These are phyloP conservation scores for Tetropium fuscum DNA, from an alignment of 2,888 invertebrate species.

Conservation along the genomic window DNA sequence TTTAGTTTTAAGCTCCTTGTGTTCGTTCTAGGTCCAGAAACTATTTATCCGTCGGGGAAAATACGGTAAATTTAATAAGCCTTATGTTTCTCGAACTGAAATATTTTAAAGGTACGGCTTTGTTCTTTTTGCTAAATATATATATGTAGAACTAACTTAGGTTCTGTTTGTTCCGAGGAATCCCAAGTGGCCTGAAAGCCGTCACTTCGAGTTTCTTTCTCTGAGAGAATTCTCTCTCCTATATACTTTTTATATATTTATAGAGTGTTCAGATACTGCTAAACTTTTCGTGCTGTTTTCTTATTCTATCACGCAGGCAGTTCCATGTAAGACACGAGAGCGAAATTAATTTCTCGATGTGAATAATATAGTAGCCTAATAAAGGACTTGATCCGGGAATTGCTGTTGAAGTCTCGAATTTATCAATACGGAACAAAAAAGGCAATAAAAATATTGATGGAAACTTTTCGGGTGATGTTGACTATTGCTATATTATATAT, in stretches of 20 bases:
- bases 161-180: slow-evolving; percentile 35
- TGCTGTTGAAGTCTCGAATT: no score
- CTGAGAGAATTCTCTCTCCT: slow-evolving; percentile 33
- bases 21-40: slow-evolving; percentile 15
- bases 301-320: slow-evolving; percentile 10
- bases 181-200: slow-evolving; percentile 41
- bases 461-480: no score
- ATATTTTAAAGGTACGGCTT: slow-evolving; percentile 15
- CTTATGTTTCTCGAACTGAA: slow-evolving; percentile 26
- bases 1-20: slow-evolving; percentile 16
- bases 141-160: slow-evolving; percentile 31
- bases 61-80: slow-evolving; percentile 30
- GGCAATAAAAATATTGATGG: no score
- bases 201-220: slow-evolving; percentile 47
- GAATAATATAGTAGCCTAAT: background rate
- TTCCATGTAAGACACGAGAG: background rate
- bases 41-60: slow-evolving; percentile 18
- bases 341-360: background rate
- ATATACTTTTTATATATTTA: slow-evolving; percentile 43
- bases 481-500: no score
- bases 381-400: no score
- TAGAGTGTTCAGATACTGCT: slow-evolving; percentile 43
- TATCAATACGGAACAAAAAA: no score
- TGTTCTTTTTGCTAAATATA: slow-evolving; percentile 29
- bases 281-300: slow-evolving; percentile 24